Evolutionary conservation across 2,113 vertebrate species (phyloP), one percentile per base, ranked within the genome.

Genomic region (Gopherus evgoodei): DNA sequence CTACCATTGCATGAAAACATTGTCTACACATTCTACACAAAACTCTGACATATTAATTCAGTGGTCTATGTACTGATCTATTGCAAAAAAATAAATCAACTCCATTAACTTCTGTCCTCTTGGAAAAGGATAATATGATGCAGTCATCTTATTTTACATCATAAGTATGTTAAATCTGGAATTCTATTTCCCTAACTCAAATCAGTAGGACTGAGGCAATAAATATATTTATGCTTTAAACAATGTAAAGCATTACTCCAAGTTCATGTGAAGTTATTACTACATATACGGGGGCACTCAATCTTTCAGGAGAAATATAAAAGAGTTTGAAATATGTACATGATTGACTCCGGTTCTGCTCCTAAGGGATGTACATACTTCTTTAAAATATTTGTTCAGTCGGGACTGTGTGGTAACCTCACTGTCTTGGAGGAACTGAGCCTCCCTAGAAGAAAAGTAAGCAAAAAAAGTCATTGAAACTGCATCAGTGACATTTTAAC

Each of bases 341-440:
- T 95, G 97, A 97, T 93, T 97, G 97, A 98, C 97, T 97, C 84
- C 95, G 93, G 92, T 96, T 96, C 86, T 54, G 8, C 94, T 97
- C 97, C 85, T 86, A 88, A 96, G 97, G 95, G 97, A 96, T 95
- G 93, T 92, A 57, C 94, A 82, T 96, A 96, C 96, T 98, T 98
- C 97, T 97, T 97, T 97, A 96, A 98, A 97, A 96, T 97, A 98
- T 97, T 97, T 98, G 86, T 96, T 97, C 97, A 98, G 97, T 96
- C 92, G 97, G 91, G 94, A 94, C 96, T 93, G 76, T 94, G 91
- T 86, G 92, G 96, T 97, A 97, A 97, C 94, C 95, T 98, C 97
- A 88, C 89, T 96, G 83, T 90, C 94, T 97, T 97, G 93, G 88
- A 97, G 81, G 90, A 95, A 96, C 89, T 96, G 91, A 98, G 93